phyloP scores from a whole-genome alignment of 2,888 invertebrate genomes.

The Drosophila neoperkinsi region DNA sequence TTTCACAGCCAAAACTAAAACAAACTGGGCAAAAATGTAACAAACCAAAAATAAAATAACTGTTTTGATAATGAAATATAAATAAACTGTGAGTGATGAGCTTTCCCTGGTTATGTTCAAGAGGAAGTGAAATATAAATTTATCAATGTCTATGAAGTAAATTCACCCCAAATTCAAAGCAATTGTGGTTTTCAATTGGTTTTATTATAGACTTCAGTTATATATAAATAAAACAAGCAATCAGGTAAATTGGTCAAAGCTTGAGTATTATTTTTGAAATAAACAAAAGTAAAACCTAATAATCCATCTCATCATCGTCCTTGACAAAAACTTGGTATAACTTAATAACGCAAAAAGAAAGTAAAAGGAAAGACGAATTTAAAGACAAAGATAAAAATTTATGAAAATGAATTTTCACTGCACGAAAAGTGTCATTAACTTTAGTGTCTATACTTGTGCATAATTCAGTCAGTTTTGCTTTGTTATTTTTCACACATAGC shows the following conservation, averaged over 20 bases:
- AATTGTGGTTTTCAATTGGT: background rate
- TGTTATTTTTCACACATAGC: constrained; percentile 16
- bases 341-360: constrained; percentile 7
- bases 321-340: constrained; percentile 11
- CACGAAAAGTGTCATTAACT: background rate
- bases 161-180: background rate
- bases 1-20: constrained; percentile 8
- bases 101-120: background rate
- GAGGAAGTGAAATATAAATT: background rate
- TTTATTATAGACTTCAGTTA: background rate
- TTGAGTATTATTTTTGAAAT: background rate
- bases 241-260: background rate
- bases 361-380: background rate
- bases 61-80: constrained; percentile 35
- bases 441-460: background rate
- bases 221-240: background rate
- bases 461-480: constrained; percentile 1
- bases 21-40: background rate
- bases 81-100: constrained; percentile 19
- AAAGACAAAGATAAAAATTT: background rate
- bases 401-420: constrained; percentile 32
- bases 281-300: background rate
- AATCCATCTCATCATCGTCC: background rate
- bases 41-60: constrained; percentile 1
- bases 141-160: background rate